Conservation (phyloP, 2,888 invertebrate genomes). For the Drosophila tripunctata region DNA sequence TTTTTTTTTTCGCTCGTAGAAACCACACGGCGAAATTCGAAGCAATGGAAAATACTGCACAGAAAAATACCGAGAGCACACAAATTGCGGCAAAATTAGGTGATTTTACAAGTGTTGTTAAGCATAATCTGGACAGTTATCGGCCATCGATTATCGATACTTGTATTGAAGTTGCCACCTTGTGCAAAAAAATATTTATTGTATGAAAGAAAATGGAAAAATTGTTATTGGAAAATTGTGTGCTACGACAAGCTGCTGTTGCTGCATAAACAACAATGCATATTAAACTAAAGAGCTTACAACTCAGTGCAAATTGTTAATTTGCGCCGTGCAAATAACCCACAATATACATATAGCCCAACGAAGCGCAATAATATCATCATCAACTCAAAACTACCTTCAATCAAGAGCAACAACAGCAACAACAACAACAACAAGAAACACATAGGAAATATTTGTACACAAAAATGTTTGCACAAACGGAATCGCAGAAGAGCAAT, state of each 20-base stretch:
- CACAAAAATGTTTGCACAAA: constrained; percentile 86
- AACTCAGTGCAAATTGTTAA: constrained; percentile 26
- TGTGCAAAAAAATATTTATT: neutral
- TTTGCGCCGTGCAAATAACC: constrained; percentile 22
- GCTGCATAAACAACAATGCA: constrained; percentile 41
- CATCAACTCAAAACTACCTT: constrained; percentile 15
- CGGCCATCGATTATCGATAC: constrained; percentile 19
- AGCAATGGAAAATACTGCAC: constrained; percentile 7
- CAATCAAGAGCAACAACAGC: constrained; percentile 17
- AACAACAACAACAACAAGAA: constrained; percentile 29
- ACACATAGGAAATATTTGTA: constrained; percentile 30
- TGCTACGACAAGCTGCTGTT: constrained; percentile 27
- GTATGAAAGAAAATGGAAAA: constrained; percentile 58
- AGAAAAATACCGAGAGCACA: neutral
- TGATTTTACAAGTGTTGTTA: neutral
- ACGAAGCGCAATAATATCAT: constrained; percentile 33
- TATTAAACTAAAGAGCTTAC: constrained; percentile 19
- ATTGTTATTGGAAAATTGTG: constrained; percentile 57
- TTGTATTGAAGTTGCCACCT: constrained; percentile 18
- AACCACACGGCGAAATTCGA: constrained; percentile 35
- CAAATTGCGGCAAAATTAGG: neutral
- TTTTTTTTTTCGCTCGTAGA: constrained; percentile 42
- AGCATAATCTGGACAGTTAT: neutral
- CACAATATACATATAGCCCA: constrained; percentile 37
- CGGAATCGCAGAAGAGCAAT: constrained; percentile 87